A percentile compares a stretch with the other conserved stretches of the same genome.
Evolutionary conservation across 2,797 vertebrate species (phyloP).

Genomic region (Eremophila alpestris): DNA sequence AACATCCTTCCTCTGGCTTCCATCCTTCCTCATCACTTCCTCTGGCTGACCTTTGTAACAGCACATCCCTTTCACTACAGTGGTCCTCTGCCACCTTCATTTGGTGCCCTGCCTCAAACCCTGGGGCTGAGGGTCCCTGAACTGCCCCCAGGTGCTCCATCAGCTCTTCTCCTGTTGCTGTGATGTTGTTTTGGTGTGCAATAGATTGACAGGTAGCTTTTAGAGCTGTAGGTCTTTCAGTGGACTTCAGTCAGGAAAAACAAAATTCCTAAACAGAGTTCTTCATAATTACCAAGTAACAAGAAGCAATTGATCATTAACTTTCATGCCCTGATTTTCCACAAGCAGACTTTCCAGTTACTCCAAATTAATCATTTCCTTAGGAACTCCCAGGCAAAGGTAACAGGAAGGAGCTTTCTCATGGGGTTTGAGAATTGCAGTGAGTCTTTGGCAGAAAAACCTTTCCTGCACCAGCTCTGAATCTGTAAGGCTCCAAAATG

Average conservation of each 20-base stretch:
- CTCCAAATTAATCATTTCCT: not conserved
- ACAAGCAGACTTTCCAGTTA: not conserved
- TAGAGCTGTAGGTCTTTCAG: not conserved
- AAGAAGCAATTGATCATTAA: conserved; percentile 13
- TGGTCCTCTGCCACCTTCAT: not conserved
- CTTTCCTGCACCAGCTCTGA: not conserved
- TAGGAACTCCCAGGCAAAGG: not conserved
- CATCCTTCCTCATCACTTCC: not conserved
- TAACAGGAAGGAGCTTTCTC: not conserved
- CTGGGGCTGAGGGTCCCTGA: not conserved
- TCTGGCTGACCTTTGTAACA: not conserved
- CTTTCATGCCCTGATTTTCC: not conserved
- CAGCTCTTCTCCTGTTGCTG: not conserved
- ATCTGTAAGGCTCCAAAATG: not conserved
- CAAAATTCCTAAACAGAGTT: not conserved
- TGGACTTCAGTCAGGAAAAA: not conserved
- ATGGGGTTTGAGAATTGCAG: not conserved
- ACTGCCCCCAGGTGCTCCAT: not conserved
- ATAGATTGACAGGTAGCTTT: not conserved
- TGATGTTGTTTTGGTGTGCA: not conserved
- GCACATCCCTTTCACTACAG: not conserved
- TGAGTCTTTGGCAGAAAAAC: not conserved
- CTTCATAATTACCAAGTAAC: conserved; percentile 3
- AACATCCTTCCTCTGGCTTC: not conserved
- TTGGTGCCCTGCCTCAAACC: not conserved